Base-by-base conservation (phyloP, 2,113 vertebrate species). In the Semnornis frantzii region DNA sequence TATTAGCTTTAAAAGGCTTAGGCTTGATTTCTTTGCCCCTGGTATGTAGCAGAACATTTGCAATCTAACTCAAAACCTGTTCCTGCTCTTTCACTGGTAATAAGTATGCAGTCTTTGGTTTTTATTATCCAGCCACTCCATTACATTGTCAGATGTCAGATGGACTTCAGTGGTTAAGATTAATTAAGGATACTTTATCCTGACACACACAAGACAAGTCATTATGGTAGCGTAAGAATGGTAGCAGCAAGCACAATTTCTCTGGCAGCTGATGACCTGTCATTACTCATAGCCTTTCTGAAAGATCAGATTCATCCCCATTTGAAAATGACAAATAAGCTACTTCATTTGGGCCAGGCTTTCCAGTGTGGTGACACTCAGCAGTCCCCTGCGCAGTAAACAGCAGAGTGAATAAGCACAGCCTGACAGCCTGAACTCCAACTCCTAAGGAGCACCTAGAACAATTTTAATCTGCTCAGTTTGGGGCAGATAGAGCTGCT, bases 371-470 rank as follows among this genome's bases (percentile, higher is more conserved):
- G 17, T 65, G 70, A 62, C 62, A 24, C 18, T 27, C 54, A 34
- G 46, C 71, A 68, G 66, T 31, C 13, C 59, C 37, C 44, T 50
- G 27, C 39, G 42, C 75, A 72, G 42, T 6, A 33, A 85, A 82
- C 3, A 85, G 64, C 55, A 57, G 42, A 31, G 50, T 13, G 23
- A 68, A 34, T 6, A 50, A 74, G 50, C 68, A 60, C 2, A 3
- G 69, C 30, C 31, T 0, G 0, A 16, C 0, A 42, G 23, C 1
- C 52, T 10, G 4, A 59, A 55, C 28, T 54, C 28, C 64, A 24
- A 0, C 12, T 70, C 55, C 44, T 19, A 4, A 91, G 33, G 17
- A 82, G 44, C 25, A 66, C 42, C 31, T 6, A 27, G 19, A 74
- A 16, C 7, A 34, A 8, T 70, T 85, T 19, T 1, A 74, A 5